Evolutionary conservation across 2,113 vertebrate genomes (phyloP).

Genomic region (Rousettus leschenaultii): DNA sequence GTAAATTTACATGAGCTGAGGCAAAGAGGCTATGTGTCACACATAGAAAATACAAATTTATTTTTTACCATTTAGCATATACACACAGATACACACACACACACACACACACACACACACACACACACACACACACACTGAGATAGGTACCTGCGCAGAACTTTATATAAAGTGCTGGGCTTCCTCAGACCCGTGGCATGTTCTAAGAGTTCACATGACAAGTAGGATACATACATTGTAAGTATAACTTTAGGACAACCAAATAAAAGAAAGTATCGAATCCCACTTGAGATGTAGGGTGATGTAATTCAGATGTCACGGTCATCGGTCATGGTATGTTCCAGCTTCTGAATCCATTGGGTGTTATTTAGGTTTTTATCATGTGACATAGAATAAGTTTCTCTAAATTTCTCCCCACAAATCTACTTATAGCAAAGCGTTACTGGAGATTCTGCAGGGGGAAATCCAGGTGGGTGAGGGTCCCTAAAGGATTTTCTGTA

Average conservation of each 20-base stretch:
- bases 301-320: background rate
- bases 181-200: background rate
- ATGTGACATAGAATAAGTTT: background rate
- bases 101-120: background rate
- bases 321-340: background rate
- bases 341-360: background rate
- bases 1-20: background rate
- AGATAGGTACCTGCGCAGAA: background rate
- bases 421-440: background rate
- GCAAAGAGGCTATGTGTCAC: background rate
- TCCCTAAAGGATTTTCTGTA: background rate
- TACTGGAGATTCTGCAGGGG: background rate
- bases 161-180: background rate
- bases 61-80: background rate
- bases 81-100: background rate
- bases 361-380: background rate
- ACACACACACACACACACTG: background rate
- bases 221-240: background rate
- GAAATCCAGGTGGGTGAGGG: background rate
- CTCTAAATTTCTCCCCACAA: background rate
- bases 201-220: background rate
- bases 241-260: background rate
- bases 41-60: background rate
- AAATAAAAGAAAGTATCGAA: background rate
- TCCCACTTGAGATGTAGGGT: background rate